These are phyloP conservation scores for Clarias pachynema DNA, from an alignment of 2,797 vertebrate species.

Conservation along the genomic window DNA sequence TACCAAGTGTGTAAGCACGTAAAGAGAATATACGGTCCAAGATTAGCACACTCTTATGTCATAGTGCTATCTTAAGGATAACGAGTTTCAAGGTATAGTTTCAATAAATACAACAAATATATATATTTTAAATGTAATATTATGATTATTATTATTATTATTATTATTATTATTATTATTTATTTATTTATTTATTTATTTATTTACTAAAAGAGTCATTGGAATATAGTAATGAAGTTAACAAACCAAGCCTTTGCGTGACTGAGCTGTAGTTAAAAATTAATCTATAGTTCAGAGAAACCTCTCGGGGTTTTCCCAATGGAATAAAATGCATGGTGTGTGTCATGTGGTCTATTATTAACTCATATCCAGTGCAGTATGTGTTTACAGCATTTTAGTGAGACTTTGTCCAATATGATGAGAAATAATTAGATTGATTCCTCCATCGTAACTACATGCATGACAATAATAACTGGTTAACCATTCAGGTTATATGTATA, in stretches of 20 bases:
- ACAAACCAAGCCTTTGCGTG: not conserved
- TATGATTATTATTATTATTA: no score
- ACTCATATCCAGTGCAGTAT: not conserved
- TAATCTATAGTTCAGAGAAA: slow-evolving; percentile 6
- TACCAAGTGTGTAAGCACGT: no score
- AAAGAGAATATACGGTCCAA: no score
- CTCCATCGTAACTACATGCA: not conserved
- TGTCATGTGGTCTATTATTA: slow-evolving; percentile 7
- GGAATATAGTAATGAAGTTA: not conserved
- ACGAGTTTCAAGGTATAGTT: no score
- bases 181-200: no score
- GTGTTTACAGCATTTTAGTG: not conserved
- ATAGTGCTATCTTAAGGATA: no score
- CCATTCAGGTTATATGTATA: not conserved
- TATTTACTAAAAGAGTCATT: not conserved
- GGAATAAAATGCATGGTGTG: not conserved
- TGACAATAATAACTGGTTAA: not conserved
- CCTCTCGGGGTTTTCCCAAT: not conserved
- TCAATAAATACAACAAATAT: no score
- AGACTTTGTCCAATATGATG: not conserved
- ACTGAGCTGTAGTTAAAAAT: slow-evolving; percentile 3
- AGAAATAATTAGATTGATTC: not conserved
- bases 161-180: no score
- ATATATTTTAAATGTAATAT: no score
- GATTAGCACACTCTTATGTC: no score